A percentile compares a stretch with the other conserved stretches of the same genome.
Conservation (phyloP, 2,797 vertebrate genomes). For the Pelodytes ibericus region DNA sequence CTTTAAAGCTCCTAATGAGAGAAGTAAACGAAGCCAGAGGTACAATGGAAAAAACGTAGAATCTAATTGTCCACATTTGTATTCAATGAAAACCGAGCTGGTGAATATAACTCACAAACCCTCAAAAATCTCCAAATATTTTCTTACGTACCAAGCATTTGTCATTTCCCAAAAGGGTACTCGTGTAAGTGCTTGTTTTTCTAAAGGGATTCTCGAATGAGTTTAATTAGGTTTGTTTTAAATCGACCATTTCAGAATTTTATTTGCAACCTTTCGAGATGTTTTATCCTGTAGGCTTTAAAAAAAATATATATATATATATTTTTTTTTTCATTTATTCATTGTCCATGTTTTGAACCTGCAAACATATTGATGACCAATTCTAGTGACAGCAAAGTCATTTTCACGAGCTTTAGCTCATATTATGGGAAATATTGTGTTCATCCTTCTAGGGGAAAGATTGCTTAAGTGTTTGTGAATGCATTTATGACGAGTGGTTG, state of each 20-base stretch:
- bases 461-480: slow-evolving; percentile 63
- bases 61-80: slow-evolving; percentile 2
- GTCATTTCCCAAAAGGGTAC: slow-evolving; percentile 18
- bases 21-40: slow-evolving; percentile 12
- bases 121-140: background rate
- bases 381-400: background rate
- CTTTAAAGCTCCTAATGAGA: slow-evolving; percentile 27
- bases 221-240: slow-evolving; percentile 31
- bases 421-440: slow-evolving; percentile 55
- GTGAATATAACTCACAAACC: background rate
- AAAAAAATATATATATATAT: too few species aligned
- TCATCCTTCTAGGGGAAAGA: slow-evolving; percentile 52
- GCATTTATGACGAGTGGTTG: slow-evolving; percentile 64
- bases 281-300: background rate
- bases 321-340: slow-evolving; percentile 5
- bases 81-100: slow-evolving; percentile 8
- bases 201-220: slow-evolving; percentile 37
- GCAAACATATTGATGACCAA: slow-evolving; percentile 20
- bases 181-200: slow-evolving; percentile 33
- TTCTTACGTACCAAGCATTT: slow-evolving; percentile 25
- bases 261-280: slow-evolving; percentile 35
- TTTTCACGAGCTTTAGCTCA: slow-evolving; percentile 38
- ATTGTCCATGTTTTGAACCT: background rate
- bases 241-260: slow-evolving; percentile 24
- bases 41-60: slow-evolving; percentile 6